Percentiles rank a stretch among this genome's conserved stretches.
phyloP scores from a whole-genome alignment of 2,113 vertebrate species.

The Pteronura brasiliensis region DNA sequence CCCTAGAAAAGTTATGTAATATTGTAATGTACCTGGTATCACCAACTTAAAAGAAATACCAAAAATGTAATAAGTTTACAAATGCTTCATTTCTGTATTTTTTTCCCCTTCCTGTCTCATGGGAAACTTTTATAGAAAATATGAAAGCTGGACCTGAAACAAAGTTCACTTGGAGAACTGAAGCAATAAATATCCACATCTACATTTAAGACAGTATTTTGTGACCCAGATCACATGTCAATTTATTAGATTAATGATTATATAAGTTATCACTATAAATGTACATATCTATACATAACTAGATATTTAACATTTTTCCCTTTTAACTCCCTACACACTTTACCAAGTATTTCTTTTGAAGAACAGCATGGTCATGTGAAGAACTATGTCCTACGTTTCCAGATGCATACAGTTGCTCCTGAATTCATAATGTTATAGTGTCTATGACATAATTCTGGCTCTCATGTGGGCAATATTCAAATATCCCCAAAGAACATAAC shows the following conservation, averaged over 20 bases:
- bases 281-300: neutral
- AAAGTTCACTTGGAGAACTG: neutral
- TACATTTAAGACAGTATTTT: neutral
- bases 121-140: neutral
- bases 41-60: neutral
- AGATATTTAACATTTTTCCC: neutral
- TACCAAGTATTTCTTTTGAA: neutral
- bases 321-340: neutral
- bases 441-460: conserved; percentile 41
- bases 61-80: neutral
- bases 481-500: conserved; percentile 37
- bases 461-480: conserved; percentile 47
- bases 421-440: neutral
- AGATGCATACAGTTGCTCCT: neutral
- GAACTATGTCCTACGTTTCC: neutral
- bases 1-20: neutral
- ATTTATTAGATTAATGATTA: neutral
- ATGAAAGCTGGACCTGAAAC: neutral
- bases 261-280: neutral
- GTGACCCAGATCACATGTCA: neutral
- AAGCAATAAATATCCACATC: neutral
- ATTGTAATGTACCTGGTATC: neutral
- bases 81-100: neutral
- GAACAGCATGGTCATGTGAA: neutral
- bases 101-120: neutral